These are phyloP conservation scores for Leptopilina clavipes DNA, from an alignment of 1,140 invertebrate genomes.

Conservation along the genomic window DNA sequence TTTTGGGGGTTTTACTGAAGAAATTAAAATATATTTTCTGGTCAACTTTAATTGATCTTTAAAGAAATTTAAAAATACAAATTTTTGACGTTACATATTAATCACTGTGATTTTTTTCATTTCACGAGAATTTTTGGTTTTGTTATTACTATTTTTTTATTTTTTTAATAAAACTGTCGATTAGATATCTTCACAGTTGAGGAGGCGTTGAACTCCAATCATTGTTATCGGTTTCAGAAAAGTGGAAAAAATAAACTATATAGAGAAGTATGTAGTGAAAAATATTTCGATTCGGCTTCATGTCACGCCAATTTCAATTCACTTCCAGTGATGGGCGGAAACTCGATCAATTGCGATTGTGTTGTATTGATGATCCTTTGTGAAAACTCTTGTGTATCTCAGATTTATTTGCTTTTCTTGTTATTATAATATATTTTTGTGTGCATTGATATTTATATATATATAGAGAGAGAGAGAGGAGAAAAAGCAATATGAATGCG, in stretches of 20 bases:
- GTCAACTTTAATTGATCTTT: too few species aligned
- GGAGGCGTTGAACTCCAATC: slow-evolving; percentile 15
- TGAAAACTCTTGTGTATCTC: not conserved
- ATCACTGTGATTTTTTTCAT: too few species aligned
- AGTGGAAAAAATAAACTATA: slow-evolving; percentile 2
- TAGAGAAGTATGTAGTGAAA: not conserved
- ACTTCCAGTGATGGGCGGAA: slow-evolving; percentile 8
- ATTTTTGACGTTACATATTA: too few species aligned
- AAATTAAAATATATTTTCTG: too few species aligned
- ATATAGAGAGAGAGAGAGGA: too few species aligned
- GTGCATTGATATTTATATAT: not conserved
- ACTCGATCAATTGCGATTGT: slow-evolving; percentile 6
- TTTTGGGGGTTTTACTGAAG: too few species aligned
- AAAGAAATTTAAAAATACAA: too few species aligned
- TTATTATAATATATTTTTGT: not conserved
- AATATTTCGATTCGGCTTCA: slow-evolving; percentile 12
- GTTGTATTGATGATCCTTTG: slow-evolving; percentile 5
- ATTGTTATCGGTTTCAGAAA: not conserved
- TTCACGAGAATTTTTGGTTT: too few species aligned
- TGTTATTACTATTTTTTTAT: not conserved
- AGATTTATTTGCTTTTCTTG: not conserved
- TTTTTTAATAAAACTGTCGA: not conserved
- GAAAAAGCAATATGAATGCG: not conserved
- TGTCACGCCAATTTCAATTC: slow-evolving; percentile 5
- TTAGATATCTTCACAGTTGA: slow-evolving; percentile 21